Evolutionary conservation across 2,888 invertebrate species (phyloP), one percentile per base, ranked within the genome.

Genomic region (Eupithecia tripunctaria): DNA sequence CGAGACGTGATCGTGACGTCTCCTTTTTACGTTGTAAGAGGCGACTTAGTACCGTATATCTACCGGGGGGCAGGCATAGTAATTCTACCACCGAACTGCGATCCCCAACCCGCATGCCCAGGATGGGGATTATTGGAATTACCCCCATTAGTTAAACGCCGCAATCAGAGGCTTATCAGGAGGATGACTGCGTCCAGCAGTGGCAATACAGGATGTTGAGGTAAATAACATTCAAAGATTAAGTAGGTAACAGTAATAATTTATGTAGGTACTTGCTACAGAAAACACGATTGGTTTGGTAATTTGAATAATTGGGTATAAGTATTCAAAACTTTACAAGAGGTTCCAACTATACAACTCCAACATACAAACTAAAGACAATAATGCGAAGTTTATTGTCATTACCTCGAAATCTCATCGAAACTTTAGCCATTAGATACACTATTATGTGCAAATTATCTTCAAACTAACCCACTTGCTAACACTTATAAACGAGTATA

Each of bases 391-490:
- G 56, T 25, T 56, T 25, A 56, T 56, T 56, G 56, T 56, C 56
- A 56, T 56, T 56, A 56, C 10, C 47, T 43, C 56, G 56, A 56
- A 56, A 56, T 56, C 56, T 56, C 56, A 25, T 56, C 25, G 12
- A 25, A 56, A 56, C 56, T 56, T 25, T 25, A 12, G 12, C 14
- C 25, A 25, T 56, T 56, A 56, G 25, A 56, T 25, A 56, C 21
- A 25, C 56, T 25, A 25, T 56, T 25, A 56, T 56, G 56, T 51
- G 56, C 21, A 56, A 12, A 56, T 56, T 25, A 56, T 56, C 56
- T 25, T 56, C 51, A 4, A 25, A 25, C 56, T 56, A 25, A 56
- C 56, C 51, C 25, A 56, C 51, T 51, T 21, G 12, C 21, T n/a
- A 12, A 8, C 47, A 27, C 59, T 59, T 27, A 59, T 27, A 27